phyloP scores from a whole-genome alignment of 1,140 invertebrate genomes.

The Drosophila repleta region DNA sequence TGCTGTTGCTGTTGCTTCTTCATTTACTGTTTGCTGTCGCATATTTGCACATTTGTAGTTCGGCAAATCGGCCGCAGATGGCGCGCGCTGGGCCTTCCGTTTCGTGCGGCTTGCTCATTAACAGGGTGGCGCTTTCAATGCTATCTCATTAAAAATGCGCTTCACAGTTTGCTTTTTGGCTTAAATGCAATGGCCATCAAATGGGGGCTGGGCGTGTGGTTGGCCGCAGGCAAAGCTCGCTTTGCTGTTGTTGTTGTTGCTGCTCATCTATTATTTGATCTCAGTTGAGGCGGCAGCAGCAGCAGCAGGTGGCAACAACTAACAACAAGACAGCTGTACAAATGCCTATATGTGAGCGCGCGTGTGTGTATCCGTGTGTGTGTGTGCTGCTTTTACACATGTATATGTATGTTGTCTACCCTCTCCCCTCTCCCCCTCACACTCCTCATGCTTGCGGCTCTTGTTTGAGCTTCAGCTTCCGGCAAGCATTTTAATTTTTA shows the following conservation, averaged over 20 bases:
- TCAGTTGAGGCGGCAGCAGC: constrained; percentile 7
- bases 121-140: constrained; percentile 56
- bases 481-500: constrained; percentile 81
- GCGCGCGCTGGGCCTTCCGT: not conserved
- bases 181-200: constrained; percentile 41
- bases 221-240: not conserved
- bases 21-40: constrained; percentile 9
- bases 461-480: constrained; percentile 81
- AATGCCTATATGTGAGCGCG: not conserved
- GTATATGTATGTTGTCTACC: no score
- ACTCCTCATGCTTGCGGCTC: constrained; percentile 68
- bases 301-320: constrained; percentile 71
- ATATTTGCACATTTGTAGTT: constrained; percentile 29
- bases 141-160: constrained; percentile 73
- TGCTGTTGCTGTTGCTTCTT: constrained; percentile 4
- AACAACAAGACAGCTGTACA: constrained; percentile 58
- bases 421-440: not conserved
- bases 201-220: not conserved
- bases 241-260: constrained; percentile 7
- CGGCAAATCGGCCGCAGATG: constrained; percentile 5
- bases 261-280: constrained; percentile 50
- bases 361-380: not conserved
- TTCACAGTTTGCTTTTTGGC: constrained; percentile 28
- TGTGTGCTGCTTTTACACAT: not conserved
- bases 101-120: constrained; percentile 56